phyloP scores from a whole-genome alignment of 2,113 vertebrate genomes.

The Raja brachyura region DNA sequence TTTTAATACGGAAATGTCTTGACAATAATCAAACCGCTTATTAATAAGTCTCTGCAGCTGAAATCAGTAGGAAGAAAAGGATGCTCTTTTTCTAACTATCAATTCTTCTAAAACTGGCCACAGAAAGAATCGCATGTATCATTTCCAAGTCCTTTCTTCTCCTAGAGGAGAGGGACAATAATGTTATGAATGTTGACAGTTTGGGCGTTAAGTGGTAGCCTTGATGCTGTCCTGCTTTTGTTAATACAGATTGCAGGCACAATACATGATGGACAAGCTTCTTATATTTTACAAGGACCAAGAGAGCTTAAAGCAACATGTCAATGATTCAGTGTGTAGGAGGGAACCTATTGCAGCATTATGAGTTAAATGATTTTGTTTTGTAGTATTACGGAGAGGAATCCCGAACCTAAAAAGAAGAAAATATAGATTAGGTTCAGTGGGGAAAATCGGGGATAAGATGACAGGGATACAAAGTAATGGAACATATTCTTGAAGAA shows the following conservation, averaged over 20 bases:
- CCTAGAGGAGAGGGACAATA: slow-evolving; percentile 6
- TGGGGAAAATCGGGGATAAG: too few species aligned
- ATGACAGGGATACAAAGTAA: too few species aligned
- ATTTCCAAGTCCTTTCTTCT: slow-evolving; percentile 19
- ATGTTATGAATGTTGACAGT: slow-evolving; percentile 11
- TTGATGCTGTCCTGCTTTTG: slow-evolving; percentile 29
- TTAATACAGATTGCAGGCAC: slow-evolving; percentile 20
- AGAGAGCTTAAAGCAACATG: neutral
- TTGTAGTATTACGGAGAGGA: neutral
- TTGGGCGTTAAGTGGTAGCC: neutral
- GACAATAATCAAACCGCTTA: neutral
- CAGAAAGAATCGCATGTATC: slow-evolving; percentile 5
- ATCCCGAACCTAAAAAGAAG: neutral
- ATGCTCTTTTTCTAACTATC: slow-evolving; percentile 20
- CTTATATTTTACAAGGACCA: neutral
- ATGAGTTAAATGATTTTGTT: neutral
- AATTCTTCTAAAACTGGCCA: neutral
- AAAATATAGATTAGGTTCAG: neutral
- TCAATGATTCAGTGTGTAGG: too few species aligned
- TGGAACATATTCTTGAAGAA: too few species aligned
- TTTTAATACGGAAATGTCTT: slow-evolving; percentile 7
- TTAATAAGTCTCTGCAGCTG: neutral
- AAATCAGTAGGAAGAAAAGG: neutral
- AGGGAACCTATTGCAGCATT: too few species aligned
- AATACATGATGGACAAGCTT: slow-evolving; percentile 2